Base-by-base conservation (phyloP, 2,888 invertebrate genomes). In the Trypoxylon attenuatum region DNA sequence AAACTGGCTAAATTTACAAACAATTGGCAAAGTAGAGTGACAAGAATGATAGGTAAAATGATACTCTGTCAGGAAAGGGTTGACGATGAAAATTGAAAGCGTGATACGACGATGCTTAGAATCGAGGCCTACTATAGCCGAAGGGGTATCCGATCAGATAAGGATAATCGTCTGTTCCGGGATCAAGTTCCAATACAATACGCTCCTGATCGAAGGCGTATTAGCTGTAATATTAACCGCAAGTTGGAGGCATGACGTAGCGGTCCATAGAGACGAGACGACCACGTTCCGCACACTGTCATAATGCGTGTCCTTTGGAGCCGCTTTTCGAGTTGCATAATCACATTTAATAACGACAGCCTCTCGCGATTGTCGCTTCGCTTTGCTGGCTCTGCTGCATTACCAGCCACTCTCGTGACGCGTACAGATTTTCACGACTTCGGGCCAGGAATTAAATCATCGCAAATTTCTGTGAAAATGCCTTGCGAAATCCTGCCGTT, bases 231-330 rank as follows among this genome's bases (percentile, higher is more conserved):
- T 65, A 54, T 52, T 63, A 76, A 66, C 57, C 50, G 45, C 62
- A 63, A 59, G 57, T 57, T 54, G 49, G 64, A 62, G 59, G 51
- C 62, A 67, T 73, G 71, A 71, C 66, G 75, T 65, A 67, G 63
- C 58, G 53, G 60, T 54, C 62, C 65, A 57, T 73, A 73, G 73
- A 70, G 33, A 5, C 33, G 33, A 13, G 25, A 58, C 67, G 58
- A 39, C 45, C 56, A 60, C 61, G 55, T 65, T 54, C 65, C 62
- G 70, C 62, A 57, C 67, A 71, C 73, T 82, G 80, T 80, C 82
- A 81, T 80, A 81, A 79, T 76, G 72, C 77, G 71, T 79, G 80
- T 82, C 79, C 80, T 82, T 82, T 79, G 73, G 77, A 78, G 76
- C 75, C 69, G 71, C 82, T 78, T 82, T 77, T 77, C 73, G 74